phyloP scores from a whole-genome alignment of 2,113 vertebrate species.

The Haliaeetus leucogaster region DNA sequence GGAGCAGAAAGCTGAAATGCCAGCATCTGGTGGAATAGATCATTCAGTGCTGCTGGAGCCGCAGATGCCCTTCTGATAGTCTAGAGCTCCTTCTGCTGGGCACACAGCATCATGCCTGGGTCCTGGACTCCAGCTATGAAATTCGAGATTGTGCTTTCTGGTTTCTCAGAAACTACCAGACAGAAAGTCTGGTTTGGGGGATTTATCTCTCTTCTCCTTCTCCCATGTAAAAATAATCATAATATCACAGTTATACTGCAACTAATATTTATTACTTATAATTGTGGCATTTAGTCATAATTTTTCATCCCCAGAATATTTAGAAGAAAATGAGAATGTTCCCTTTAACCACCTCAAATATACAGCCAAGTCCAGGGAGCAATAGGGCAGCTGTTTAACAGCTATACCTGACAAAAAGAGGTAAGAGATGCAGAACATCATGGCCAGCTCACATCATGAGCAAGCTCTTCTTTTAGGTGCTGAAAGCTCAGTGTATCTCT shows the following conservation, averaged over 20 bases:
- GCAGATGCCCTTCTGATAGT: background rate
- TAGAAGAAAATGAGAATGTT: background rate
- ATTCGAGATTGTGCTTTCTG: background rate
- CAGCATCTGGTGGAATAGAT: fast-evolving
- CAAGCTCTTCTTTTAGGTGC: background rate
- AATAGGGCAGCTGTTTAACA: background rate
- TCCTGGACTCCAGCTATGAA: background rate
- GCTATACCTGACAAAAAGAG: background rate
- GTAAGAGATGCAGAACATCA: background rate
- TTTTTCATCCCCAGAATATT: background rate
- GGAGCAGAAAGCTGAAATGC: background rate
- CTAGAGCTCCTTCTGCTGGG: slow-evolving; percentile 37
- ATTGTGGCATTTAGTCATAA: background rate
- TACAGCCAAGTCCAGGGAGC: background rate
- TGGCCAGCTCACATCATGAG: background rate
- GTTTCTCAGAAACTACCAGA: background rate
- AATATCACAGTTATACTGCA: background rate
- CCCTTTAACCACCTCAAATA: background rate
- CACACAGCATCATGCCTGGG: background rate
- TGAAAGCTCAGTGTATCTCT: background rate
- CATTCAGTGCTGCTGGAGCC: background rate
- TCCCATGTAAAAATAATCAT: background rate
- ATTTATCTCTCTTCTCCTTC: background rate
- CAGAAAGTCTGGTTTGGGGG: background rate
- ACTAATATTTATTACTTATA: background rate